These are phyloP conservation scores for Melanchra persicariae DNA, from an alignment of 2,888 invertebrate genomes.

Conservation along the genomic window DNA sequence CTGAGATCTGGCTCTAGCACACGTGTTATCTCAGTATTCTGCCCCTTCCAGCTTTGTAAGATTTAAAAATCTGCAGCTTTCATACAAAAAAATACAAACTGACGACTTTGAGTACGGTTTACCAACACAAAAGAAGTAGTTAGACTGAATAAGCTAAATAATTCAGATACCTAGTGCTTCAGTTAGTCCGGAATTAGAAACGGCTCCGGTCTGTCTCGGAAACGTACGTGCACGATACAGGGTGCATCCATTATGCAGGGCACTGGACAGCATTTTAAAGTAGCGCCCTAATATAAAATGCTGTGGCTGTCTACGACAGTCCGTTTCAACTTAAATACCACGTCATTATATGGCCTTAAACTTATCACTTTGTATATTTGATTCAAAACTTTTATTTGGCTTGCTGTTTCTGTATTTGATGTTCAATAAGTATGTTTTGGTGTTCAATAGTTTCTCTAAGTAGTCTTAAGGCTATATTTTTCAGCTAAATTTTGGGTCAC, in stretches of 20 bases:
- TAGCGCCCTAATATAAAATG: slow-evolving; percentile 1
- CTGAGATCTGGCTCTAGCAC: no score
- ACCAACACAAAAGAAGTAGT: neutral
- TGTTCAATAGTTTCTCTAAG: no score
- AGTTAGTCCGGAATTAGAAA: neutral
- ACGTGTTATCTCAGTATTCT: no score
- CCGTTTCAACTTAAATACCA: neutral
- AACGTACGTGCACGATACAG: slow-evolving; percentile 13
- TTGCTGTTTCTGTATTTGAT: neutral
- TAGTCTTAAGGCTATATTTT: no score
- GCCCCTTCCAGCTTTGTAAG: no score
- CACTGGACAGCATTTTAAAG: neutral
- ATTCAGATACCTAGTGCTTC: neutral
- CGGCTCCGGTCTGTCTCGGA: neutral
- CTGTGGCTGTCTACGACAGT: no score
- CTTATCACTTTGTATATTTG: slow-evolving; percentile 1
- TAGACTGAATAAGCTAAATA: neutral
- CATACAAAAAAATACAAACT: neutral
- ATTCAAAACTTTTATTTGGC: neutral
- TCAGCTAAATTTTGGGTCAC: no score
- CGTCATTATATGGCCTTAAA: slow-evolving; percentile 3
- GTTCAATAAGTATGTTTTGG: neutral
- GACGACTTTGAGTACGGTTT: neutral
- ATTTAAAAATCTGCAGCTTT: neutral
- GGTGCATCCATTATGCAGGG: slow-evolving; percentile 10